phyloP scores from a whole-genome alignment of 2,113 vertebrate species.

The Vombatus ursinus region DNA sequence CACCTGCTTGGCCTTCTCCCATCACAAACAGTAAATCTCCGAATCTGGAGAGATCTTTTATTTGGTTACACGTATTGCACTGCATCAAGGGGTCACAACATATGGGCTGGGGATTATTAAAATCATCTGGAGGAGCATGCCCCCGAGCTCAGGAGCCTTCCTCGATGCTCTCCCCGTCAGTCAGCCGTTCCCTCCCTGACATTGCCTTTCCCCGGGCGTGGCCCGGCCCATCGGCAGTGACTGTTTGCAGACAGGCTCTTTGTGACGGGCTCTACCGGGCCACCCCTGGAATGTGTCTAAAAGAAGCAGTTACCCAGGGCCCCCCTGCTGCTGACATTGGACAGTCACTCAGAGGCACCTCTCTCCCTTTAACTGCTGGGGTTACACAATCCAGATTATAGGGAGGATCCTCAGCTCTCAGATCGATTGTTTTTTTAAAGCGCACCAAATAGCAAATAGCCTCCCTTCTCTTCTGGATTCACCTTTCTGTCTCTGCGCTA shows the following conservation, averaged over 20 bases:
- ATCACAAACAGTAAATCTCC: constrained; percentile 87
- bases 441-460: neutral
- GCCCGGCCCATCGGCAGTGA: neutral
- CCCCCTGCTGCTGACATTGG: neutral
- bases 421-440: neutral
- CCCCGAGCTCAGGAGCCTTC: constrained; percentile 72
- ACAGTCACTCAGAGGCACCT: neutral
- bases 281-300: neutral
- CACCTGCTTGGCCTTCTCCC: constrained; percentile 88
- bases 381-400: neutral
- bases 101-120: constrained; percentile 87
- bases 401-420: neutral
- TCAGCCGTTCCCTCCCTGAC: constrained; percentile 65
- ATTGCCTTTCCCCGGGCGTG: constrained; percentile 54
- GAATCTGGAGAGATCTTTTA: constrained; percentile 88
- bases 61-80: constrained; percentile 88
- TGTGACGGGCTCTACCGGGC: neutral
- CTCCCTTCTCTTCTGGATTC: neutral
- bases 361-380: neutral
- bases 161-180: constrained; percentile 76
- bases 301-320: neutral
- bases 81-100: constrained; percentile 87
- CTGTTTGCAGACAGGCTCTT: constrained; percentile 32
- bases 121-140: constrained; percentile 85
- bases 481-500: neutral